Conservation (phyloP, 2,888 invertebrate species). For the Lochmaea capreae region DNA sequence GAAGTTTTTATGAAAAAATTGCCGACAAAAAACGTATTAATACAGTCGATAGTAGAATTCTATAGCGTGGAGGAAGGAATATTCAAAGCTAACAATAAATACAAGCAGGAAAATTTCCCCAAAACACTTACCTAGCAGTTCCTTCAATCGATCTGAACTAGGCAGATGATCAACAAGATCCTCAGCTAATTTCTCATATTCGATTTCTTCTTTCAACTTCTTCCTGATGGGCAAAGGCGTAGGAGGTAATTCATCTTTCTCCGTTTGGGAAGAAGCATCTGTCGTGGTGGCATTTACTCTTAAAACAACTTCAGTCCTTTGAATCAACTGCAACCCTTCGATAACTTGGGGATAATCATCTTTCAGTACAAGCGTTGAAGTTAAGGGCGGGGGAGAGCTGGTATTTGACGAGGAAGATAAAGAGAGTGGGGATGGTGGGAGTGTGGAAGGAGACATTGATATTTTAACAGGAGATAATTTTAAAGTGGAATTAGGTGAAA, state of each 20-base stretch:
- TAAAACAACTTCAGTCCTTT: conserved; percentile 73
- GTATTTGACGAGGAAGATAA: conserved; percentile 57
- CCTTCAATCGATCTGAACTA: conserved; percentile 75
- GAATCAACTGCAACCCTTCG: conserved; percentile 70
- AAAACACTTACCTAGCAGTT: conserved; percentile 69
- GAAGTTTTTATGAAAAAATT: too few relatives aligned
- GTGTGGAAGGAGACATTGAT: conserved; percentile 48
- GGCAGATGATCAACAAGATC: conserved; percentile 74
- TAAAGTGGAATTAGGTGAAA: conserved; percentile 60
- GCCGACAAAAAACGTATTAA: too few relatives aligned
- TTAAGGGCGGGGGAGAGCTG: conserved; percentile 55
- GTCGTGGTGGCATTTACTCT: conserved; percentile 72
- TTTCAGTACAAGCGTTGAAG: conserved; percentile 57
- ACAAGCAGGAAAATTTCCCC: too few relatives aligned
- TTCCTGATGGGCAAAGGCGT: conserved; percentile 69
- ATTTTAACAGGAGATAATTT: conserved; percentile 55
- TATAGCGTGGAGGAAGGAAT: too few relatives aligned
- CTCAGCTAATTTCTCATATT: conserved; percentile 78
- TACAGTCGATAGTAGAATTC: too few relatives aligned
- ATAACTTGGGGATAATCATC: conserved; percentile 62
- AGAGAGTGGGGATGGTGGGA: conserved; percentile 53
- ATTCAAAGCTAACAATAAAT: too few relatives aligned
- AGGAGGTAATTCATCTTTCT: conserved; percentile 61
- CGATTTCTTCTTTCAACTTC: conserved; percentile 80
- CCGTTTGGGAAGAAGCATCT: conserved; percentile 69